Base-by-base conservation (phyloP, 2,113 vertebrate genomes). In the Semicossyphus pulcher region DNA sequence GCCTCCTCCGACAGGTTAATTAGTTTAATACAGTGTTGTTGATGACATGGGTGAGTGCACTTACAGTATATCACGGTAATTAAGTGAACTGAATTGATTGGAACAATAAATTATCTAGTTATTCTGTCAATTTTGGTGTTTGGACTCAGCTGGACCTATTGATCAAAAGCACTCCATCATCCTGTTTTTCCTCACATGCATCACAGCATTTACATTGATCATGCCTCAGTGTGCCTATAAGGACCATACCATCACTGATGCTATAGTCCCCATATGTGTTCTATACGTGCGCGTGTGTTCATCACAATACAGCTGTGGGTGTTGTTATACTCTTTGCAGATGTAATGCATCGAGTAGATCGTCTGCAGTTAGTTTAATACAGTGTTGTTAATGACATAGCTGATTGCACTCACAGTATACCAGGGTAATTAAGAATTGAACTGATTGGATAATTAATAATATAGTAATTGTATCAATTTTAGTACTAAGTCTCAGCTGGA, bases 41-140 rank as follows among this genome's bases (percentile, higher is more conserved):
- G n/a, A n/a, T n/a, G n/a, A n/a, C n/a, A 47, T 29, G 5, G 41
- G 69, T 47, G 48, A 52, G 4, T 64, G 25, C 18, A 56, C 16
- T 60, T 48, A 34, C 15, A 21, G 3, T 54, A 39, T 25, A n/a
- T 41, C 11, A 28, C 37, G 44, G 57, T 44, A 68, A 52, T 69
- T 29, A 76, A 16, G 26, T 28, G 20, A 47, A 41, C 10, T 42
- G 45, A 60, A 39, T 44, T n/a, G 28, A 62, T 57, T 56, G 18
- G 8, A 63, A 60, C 10, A 25, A 41, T 41, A 31, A 7, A 54
- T 39, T 42, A 60, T 29, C 18, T 16, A 20, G n/a, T n/a, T 64
- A 8, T 41, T 60, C 12, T 23, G 18, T 49, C 16, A 51, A 28
- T 42, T 9, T 52, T 6, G 31, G 32, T 10, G 32, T 9, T 52